Conservation (phyloP, 2,888 invertebrate genomes). For the Tiphia femorata region DNA sequence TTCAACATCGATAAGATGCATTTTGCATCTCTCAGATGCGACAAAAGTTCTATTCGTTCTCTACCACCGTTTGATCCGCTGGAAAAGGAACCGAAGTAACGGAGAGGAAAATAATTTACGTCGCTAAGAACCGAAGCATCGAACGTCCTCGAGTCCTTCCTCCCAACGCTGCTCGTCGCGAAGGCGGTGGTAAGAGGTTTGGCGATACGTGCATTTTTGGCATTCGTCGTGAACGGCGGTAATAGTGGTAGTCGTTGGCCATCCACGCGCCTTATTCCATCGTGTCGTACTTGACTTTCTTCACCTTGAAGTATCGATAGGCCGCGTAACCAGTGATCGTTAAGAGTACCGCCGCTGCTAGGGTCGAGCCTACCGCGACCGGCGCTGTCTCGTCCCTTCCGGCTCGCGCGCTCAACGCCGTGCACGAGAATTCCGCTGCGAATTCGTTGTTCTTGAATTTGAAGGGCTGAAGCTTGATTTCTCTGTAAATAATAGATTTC, state of each 20-base stretch:
- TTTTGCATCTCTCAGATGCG: too few relatives aligned
- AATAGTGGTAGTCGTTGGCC: neutral
- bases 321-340: conserved; percentile 89
- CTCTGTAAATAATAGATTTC: conserved; percentile 47
- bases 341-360: conserved; percentile 84
- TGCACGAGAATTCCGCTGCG: conserved; percentile 79
- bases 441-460: conserved; percentile 85
- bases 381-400: conserved; percentile 87
- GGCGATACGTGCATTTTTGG: neutral
- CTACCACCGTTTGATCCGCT: too few relatives aligned
- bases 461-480: conserved; percentile 85
- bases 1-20: too few relatives aligned
- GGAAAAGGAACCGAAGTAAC: too few relatives aligned
- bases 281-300: conserved; percentile 92
- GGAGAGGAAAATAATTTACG: too few relatives aligned
- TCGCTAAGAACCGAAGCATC: too few relatives aligned
- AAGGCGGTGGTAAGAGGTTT: too few relatives aligned
- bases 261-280: conserved; percentile 85
- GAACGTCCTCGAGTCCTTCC: too few relatives aligned
- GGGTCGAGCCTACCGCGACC: conserved; percentile 84
- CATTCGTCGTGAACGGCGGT: neutral
- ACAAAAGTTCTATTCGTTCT: too few relatives aligned
- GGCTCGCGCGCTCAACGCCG: conserved; percentile 70
- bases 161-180: too few relatives aligned
- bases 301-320: conserved; percentile 88